These are phyloP conservation scores for Oxyteleia sp. DNA, from an alignment of 2,888 invertebrate genomes.

Conservation along the genomic window DNA sequence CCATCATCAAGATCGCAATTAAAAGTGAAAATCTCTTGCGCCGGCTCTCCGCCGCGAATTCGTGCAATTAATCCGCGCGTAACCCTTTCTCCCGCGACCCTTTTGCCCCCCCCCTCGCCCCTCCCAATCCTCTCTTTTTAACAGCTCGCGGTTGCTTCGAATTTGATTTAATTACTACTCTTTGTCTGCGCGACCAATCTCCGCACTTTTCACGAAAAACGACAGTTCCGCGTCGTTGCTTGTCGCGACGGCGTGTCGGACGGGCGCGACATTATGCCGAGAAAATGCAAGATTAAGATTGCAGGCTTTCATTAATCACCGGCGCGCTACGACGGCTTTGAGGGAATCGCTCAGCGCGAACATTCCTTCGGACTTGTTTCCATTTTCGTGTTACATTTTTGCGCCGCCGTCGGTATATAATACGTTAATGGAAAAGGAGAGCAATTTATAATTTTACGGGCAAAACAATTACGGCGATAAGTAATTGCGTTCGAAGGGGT, in stretches of 20 bases:
- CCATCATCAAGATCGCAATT: conserved; percentile 59
- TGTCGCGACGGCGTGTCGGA: conserved; percentile 6
- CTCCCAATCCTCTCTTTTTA: conserved; percentile 1
- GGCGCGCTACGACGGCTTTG: not conserved
- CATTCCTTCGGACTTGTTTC: conserved; percentile 22
- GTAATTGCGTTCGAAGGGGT: conserved; percentile 30
- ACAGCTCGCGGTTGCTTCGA: conserved; percentile 35
- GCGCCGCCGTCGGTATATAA: not conserved
- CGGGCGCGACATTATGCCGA: conserved; percentile 24
- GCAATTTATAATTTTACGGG: conserved; percentile 38
- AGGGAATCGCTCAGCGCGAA: conserved; percentile 3
- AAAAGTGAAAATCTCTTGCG: conserved; percentile 52
- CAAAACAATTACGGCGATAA: conserved; percentile 38
- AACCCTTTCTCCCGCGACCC: conserved; percentile 24
- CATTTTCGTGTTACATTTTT: conserved; percentile 35
- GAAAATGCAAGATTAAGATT: conserved; percentile 55
- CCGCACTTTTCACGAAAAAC: conserved; percentile 38
- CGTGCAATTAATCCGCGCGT: conserved; percentile 61
- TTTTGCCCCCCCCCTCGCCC: conserved; percentile 6
- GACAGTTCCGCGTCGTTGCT: conserved; percentile 44
- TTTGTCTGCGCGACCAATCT: conserved; percentile 42
- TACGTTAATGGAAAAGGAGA: conserved; percentile 25
- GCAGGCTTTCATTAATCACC: conserved; percentile 57
- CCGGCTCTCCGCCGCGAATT: conserved; percentile 27
- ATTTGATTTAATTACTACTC: conserved; percentile 60